Evolutionary conservation across 2,797 vertebrate species (phyloP).

Genomic region (Cynodonichthys magdalenae): DNA sequence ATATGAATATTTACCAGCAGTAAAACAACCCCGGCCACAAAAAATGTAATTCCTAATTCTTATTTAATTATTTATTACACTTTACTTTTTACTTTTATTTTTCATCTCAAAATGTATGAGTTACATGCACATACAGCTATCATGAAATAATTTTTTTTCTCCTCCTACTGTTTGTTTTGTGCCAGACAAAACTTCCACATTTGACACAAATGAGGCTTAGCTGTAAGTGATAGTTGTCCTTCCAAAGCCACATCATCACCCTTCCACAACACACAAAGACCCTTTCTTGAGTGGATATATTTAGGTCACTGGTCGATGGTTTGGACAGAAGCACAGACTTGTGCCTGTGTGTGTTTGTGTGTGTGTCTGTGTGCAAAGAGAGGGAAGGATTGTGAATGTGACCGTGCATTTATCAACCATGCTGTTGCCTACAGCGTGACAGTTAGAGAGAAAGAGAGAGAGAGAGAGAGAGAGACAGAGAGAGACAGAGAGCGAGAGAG

Average conservation of each 20-base stretch:
- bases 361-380: constrained; percentile 11
- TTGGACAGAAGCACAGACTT: constrained; percentile 42
- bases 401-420: constrained; percentile 58
- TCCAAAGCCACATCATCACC: constrained; percentile 34
- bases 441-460: constrained; percentile 24
- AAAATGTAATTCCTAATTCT: no score
- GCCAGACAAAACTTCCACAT: neutral
- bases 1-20: no score
- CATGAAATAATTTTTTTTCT: neutral
- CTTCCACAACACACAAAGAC: constrained; percentile 31
- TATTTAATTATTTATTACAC: no score
- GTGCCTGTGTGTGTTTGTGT: constrained; percentile 15
- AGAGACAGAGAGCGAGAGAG: no score
- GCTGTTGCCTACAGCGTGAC: constrained; percentile 60
- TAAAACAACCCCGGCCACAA: no score
- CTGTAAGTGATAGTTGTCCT: constrained; percentile 12
- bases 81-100: no score
- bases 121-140: no score
- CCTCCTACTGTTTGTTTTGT: neutral
- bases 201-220: neutral
- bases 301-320: constrained; percentile 65
- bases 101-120: no score
- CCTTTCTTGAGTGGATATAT: constrained; percentile 61
- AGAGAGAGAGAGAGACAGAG: no score
- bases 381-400: constrained; percentile 37